Evolutionary conservation across 2,113 vertebrate genomes (phyloP).

Genomic region (Tricholaema leucomelas): DNA sequence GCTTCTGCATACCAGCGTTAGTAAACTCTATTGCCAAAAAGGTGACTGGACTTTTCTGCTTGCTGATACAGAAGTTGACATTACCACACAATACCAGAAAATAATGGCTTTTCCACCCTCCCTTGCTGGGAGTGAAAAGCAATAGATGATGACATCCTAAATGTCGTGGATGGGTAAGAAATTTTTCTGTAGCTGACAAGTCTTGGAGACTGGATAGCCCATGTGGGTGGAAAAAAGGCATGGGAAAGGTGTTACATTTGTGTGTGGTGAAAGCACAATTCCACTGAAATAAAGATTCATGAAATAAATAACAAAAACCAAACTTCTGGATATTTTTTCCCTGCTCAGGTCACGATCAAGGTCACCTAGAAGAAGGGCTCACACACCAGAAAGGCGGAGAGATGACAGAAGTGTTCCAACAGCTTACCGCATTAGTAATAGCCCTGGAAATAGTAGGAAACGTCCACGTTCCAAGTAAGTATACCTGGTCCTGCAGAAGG

Average conservation of each 20-base stretch:
- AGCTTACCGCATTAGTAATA: constrained; percentile 84
- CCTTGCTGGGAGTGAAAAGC: not conserved
- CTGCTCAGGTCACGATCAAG: constrained; percentile 84
- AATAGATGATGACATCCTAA: not conserved
- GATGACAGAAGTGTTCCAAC: constrained; percentile 82
- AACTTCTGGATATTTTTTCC: not conserved
- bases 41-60: not conserved
- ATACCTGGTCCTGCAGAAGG: too few species aligned
- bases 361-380: constrained; percentile 84
- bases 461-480: constrained; percentile 87
- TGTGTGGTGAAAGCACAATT: not conserved
- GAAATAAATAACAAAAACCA: not conserved
- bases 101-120: not conserved
- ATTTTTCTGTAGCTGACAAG: constrained; percentile 1
- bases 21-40: not conserved
- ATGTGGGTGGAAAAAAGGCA: not conserved
- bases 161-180: not conserved
- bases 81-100: not conserved
- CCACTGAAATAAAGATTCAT: not conserved
- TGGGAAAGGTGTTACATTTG: not conserved
- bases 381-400: constrained; percentile 81
- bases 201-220: not conserved
- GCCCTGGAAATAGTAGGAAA: constrained; percentile 81
- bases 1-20: not conserved
- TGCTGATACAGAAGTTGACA: not conserved